phyloP scores from a whole-genome alignment of 2,113 vertebrate genomes.

The Ceyx melanurus region DNA sequence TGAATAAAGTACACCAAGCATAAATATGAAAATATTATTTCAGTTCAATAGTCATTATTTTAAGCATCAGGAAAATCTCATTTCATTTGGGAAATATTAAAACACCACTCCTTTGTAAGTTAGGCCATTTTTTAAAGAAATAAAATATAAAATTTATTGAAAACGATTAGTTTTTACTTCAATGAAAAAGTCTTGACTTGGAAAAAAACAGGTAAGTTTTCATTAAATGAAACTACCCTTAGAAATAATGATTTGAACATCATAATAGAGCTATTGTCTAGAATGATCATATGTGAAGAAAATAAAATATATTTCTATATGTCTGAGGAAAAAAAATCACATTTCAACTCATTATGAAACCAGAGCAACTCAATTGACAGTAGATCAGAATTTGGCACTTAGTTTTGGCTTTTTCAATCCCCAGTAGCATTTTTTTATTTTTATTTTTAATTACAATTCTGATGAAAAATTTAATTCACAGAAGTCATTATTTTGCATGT shows the following conservation, averaged over 20 bases:
- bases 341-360: neutral
- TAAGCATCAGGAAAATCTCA: neutral
- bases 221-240: neutral
- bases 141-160: neutral
- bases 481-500: slow-evolving; percentile 50
- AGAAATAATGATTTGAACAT: neutral
- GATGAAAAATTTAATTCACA: slow-evolving; percentile 36
- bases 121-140: neutral
- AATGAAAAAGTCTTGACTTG: neutral
- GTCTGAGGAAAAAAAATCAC: neutral
- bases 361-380: neutral
- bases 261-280: neutral
- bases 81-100: neutral
- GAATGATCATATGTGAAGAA: neutral
- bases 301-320: neutral
- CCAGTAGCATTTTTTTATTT: slow-evolving; percentile 13
- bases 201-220: neutral
- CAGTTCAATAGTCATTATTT: neutral
- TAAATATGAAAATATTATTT: neutral
- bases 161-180: neutral
- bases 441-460: slow-evolving; percentile 48
- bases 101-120: neutral
- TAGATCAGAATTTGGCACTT: neutral
- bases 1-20: neutral
- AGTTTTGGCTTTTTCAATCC: neutral